Evolutionary conservation across 2,888 invertebrate species (phyloP), one percentile per base, ranked within the genome.

Genomic region (Kryphioiulus occultus): DNA sequence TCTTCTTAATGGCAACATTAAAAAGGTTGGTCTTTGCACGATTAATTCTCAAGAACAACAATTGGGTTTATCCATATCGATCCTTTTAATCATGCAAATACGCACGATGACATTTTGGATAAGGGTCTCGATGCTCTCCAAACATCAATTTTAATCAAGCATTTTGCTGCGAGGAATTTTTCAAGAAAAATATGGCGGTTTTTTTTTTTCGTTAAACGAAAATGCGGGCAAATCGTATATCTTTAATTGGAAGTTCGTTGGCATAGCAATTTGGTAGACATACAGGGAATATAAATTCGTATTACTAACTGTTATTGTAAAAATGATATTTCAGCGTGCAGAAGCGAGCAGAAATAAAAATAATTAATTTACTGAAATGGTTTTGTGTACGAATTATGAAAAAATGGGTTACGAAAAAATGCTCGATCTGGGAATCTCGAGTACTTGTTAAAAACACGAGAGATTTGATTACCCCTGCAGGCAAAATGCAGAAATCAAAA

Each of bases 1-100:
- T 26, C 68, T 26, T 68, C 68, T 68, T 68, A 68, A 68, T 68
- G 68, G 68, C 68, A 68, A 68, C 68, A 68, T n/a, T 68, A 68
- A 68, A 68, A 68, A 68, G 68, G 68, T 68, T 12, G 68, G 26
- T 26, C n/a, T 68, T 68, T n/a, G 68, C 68, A 22, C 68, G 68
- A 22, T 68, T 68, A 68, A 26, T 68, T 68, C 26, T 7, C n/a
- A 26, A 68, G 26, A 68, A 68, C 68, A 68, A 68, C 26, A 22
- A 22, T 26, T 9, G 68, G 68, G 68, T 26, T 68, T 22, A 68
- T 68, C 22, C 68, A 4, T 26, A 68, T 68, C 68, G 68, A 68
- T 68, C n/a, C 26, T 2, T 9, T 26, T 26, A 19, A 22, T 19
- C n/a, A 5, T 68, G 68, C 22, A n/a, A 68, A 68, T 7, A 68